Percentiles rank a stretch among this genome's conserved stretches.
These are phyloP conservation scores for Naja naja DNA, from an alignment of 2,113 vertebrate species.

Conservation along the genomic window DNA sequence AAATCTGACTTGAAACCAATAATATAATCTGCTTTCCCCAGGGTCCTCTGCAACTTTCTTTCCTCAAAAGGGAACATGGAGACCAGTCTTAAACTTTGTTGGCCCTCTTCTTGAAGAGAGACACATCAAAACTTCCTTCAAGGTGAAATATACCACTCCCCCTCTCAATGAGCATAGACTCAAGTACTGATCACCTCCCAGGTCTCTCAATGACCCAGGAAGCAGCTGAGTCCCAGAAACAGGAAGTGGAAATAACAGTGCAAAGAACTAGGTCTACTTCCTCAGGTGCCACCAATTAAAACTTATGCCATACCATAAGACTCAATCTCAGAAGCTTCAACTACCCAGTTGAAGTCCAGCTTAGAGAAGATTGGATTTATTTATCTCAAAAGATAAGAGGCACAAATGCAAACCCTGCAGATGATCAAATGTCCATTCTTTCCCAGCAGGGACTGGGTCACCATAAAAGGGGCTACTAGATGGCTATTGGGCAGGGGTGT, in stretches of 20 bases:
- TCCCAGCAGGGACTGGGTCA: background rate
- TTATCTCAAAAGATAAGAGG: background rate
- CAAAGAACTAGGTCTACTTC: background rate
- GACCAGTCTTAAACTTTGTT: too few species aligned
- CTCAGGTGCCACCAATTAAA: background rate
- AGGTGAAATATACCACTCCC: too few species aligned
- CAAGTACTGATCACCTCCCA: too few species aligned
- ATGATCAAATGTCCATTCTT: background rate
- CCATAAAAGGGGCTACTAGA: background rate
- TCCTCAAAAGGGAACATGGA: too few species aligned
- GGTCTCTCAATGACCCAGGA: too few species aligned
- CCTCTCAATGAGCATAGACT: too few species aligned
- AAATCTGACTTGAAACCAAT: too few species aligned
- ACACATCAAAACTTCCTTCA: too few species aligned
- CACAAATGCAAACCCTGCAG: background rate
- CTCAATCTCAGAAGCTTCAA: background rate
- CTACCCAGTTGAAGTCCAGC: background rate
- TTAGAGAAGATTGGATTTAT: background rate
- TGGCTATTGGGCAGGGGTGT: background rate
- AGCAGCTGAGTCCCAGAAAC: background rate
- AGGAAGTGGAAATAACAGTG: background rate
- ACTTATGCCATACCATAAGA: background rate
- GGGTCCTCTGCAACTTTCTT: too few species aligned
- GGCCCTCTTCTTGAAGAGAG: too few species aligned
- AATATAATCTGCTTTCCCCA: too few species aligned